Base-by-base conservation (phyloP, 2,797 vertebrate species). In the Molossus molossus region DNA sequence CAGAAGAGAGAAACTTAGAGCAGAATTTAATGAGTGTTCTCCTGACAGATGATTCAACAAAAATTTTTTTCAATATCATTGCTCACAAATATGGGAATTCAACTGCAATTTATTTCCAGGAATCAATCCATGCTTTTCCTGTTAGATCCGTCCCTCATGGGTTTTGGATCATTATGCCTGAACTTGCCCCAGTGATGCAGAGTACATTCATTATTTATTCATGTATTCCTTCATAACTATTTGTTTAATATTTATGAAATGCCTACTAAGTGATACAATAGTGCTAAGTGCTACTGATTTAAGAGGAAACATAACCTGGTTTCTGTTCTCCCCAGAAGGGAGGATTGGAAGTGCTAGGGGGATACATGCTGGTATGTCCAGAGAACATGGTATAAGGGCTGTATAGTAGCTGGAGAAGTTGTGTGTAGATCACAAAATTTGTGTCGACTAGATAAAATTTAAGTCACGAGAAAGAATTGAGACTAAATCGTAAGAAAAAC, bases 221-320 rank as follows among this genome's bases (percentile, higher is more conserved):
- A 81, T 83, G 33, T 87, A 84, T 70, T 91, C 14, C 45, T 91
- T 83, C 15, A 37, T 58, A 50, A 58, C 37, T 79, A 33, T 58
- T 57, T 83, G 67, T 67, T 84, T 69, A 93, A 87, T 94, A 90
- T 73, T 97, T 87, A 90, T 90, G 21, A 87, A 94, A 45, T 90
- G 2, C 70, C 73, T 93, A 48, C 81, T 93, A 94, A 91, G 73
- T 89, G 80, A 91, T 29, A 50, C 29, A 91, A 5, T 86, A 48
- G 17, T 93, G 48, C 45, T 70, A 25, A 13, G 75, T 87, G 12
- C 55, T 93, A 33, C 17, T 17, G 21, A 55, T 90, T 84, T 84
- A 94, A 84, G 21, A 90, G 62, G 18, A 85, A 94, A 37, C 13
- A 77, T 33, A 50, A 60, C 65, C 40, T 60, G 20, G 25, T 25